A percentile compares a stretch with the other conserved stretches of the same genome.
Evolutionary conservation across 2,113 vertebrate species (phyloP).

Genomic region (Narcine bancroftii): DNA sequence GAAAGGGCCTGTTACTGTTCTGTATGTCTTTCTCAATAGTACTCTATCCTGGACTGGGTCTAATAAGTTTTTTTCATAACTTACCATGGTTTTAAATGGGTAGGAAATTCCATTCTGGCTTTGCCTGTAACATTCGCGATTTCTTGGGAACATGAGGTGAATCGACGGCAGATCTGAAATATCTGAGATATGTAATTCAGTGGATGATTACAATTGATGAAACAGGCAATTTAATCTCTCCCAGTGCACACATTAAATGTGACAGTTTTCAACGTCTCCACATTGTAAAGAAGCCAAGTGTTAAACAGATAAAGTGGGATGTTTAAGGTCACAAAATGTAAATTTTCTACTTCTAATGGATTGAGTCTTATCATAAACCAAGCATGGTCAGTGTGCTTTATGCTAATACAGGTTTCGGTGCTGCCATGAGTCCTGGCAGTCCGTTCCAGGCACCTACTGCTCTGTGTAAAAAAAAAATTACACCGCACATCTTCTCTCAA

Average conservation of each 20-base stretch:
- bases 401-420: neutral
- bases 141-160: conserved; percentile 38
- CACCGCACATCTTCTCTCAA: no score
- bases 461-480: no score
- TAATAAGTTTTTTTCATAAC: neutral
- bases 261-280: neutral
- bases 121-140: neutral
- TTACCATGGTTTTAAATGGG: neutral
- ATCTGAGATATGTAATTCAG: conserved; percentile 40
- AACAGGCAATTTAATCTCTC: neutral
- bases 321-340: conserved; percentile 19
- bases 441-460: no score
- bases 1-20: neutral
- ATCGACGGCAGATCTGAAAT: conserved; percentile 41
- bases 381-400: neutral
- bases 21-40: neutral
- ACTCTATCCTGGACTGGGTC: no score
- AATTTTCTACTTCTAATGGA: neutral
- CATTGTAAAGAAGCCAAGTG: conserved; percentile 13
- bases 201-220: conserved; percentile 40
- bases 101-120: conserved; percentile 34
- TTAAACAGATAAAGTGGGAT: neutral
- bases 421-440: no score
- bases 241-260: neutral
- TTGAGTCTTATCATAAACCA: neutral